These are phyloP conservation scores for Butastur rufipennis DNA, from an alignment of 2,113 vertebrate genomes.

Conservation along the genomic window DNA sequence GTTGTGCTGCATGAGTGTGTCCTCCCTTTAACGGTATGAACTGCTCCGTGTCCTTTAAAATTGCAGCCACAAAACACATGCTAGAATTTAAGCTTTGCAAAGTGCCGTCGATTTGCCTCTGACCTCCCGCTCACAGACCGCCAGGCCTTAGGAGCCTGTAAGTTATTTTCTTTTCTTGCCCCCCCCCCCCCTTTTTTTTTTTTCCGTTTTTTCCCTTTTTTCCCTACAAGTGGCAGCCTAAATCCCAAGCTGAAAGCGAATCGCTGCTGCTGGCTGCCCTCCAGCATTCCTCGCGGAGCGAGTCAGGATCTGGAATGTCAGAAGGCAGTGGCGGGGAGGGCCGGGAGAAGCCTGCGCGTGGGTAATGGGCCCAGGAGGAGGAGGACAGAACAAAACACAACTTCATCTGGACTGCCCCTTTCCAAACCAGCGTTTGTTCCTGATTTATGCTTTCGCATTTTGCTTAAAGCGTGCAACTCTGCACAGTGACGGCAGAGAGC, in stretches of 20 bases:
- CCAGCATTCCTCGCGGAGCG: slow-evolving; percentile 79
- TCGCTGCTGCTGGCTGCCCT: slow-evolving; percentile 73
- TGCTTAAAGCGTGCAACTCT: slow-evolving; percentile 12
- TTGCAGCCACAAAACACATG: neutral
- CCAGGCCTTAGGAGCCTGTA: neutral
- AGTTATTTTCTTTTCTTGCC: neutral
- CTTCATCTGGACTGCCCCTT: slow-evolving; percentile 69
- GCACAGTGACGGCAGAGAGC: neutral
- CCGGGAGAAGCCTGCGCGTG: slow-evolving; percentile 37
- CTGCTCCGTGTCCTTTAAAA: neutral
- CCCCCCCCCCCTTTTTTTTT: too few relatives aligned
- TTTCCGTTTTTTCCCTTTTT: neutral
- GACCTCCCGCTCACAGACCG: neutral
- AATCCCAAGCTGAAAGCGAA: slow-evolving; percentile 77
- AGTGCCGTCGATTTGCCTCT: neutral
- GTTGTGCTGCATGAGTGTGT: neutral
- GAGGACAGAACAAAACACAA: slow-evolving; percentile 69
- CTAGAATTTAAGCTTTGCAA: neutral
- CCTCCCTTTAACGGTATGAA: neutral
- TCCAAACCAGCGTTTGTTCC: slow-evolving; percentile 56
- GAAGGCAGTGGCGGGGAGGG: slow-evolving; percentile 70
- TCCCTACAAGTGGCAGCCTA: slow-evolving; percentile 69
- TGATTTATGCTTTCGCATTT: slow-evolving; percentile 55
- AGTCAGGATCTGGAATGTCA: slow-evolving; percentile 80
- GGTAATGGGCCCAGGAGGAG: slow-evolving; percentile 46